Evolutionary conservation across 2,113 vertebrate species (phyloP).

Genomic region (Cyanocitta stelleri): DNA sequence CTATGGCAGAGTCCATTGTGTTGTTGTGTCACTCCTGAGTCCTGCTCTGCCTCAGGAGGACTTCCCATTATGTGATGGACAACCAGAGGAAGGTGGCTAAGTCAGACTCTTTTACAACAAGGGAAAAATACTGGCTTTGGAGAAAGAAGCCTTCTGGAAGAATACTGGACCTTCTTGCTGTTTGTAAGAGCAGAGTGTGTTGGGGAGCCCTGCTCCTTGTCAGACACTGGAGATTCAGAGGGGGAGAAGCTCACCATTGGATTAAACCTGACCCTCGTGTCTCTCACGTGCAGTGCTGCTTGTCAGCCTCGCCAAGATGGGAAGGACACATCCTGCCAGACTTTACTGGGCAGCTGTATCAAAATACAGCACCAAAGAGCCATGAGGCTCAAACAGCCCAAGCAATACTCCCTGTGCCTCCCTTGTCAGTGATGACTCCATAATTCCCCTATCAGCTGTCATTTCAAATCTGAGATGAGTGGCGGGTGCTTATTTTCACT

Average conservation of each 20-base stretch:
- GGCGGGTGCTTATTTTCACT: not conserved
- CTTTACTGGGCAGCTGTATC: not conserved
- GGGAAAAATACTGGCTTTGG: not conserved
- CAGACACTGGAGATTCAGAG: not conserved
- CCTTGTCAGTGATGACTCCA: not conserved
- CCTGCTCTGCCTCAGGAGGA: not conserved
- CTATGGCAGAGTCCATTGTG: not conserved
- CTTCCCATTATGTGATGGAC: not conserved
- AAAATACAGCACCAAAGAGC: not conserved
- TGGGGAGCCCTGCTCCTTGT: not conserved
- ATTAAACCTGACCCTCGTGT: not conserved
- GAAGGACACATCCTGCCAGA: not conserved
- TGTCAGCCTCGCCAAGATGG: accelerated
- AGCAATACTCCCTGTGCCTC: not conserved
- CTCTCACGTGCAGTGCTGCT: not conserved
- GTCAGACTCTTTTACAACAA: not conserved
- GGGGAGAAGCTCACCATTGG: accelerated
- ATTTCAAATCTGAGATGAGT: not conserved
- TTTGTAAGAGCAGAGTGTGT: not conserved
- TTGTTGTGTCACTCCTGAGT: not conserved
- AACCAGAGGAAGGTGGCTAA: not conserved
- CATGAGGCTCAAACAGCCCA: not conserved
- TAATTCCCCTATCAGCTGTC: not conserved
- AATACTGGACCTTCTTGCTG: not conserved
- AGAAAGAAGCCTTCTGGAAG: not conserved